Conservation (phyloP, 2,113 vertebrate species). For the Protobothrops flavoviridis region DNA sequence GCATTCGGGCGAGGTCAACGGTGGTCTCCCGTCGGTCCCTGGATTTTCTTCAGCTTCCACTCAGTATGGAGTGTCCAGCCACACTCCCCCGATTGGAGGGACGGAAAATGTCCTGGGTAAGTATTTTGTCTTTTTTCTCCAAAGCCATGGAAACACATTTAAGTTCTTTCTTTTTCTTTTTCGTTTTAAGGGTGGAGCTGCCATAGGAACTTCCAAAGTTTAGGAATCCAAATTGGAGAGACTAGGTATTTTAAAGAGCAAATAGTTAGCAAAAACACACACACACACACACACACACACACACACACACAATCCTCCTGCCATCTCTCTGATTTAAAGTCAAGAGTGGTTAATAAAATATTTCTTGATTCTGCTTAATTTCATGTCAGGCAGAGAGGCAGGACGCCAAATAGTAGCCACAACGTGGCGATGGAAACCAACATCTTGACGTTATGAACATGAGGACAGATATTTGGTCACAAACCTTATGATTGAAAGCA, state of each 20-base stretch:
- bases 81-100: conserved; percentile 87
- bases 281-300: too few species aligned
- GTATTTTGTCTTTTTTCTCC: background rate
- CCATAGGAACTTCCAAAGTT: background rate
- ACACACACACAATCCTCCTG: too few species aligned
- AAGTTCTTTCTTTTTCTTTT: background rate
- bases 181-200: background rate
- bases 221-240: too few species aligned
- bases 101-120: conserved; percentile 86
- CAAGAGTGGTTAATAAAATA: background rate
- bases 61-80: conserved; percentile 83
- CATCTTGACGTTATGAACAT: background rate
- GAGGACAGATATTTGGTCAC: background rate
- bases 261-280: background rate
- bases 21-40: conserved; percentile 74
- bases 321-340: background rate
- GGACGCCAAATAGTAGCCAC: background rate
- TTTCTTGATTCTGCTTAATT: background rate
- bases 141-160: accelerated
- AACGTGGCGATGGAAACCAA: background rate
- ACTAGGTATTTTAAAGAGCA: background rate
- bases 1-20: conserved; percentile 88
- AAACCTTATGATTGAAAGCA: background rate
- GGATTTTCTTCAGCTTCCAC: conserved; percentile 83
- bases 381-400: background rate